Base-by-base conservation (phyloP, 2,113 vertebrate genomes). In the Petrocephalus microphthalmus region DNA sequence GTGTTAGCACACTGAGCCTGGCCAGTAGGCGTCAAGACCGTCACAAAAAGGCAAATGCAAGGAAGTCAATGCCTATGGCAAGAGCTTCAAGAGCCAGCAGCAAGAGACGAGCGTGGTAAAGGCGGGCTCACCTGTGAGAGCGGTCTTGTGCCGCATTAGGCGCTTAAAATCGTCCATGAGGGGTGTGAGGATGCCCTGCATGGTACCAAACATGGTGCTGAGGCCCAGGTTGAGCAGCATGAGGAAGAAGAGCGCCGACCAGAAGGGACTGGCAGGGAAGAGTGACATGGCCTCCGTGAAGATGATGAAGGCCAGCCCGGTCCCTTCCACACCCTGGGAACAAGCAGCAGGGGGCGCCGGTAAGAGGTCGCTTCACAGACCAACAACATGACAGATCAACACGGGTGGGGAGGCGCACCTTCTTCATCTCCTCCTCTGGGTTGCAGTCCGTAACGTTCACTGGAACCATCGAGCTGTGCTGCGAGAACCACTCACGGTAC, bases 191-290 rank as follows among this genome's bases (percentile, higher is more conserved):
- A 97, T 95, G 25, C 96, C 96, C 53, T 97, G 96, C 94, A 96
- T 94, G 7, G 94, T 95, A 0, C 95, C 96, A 1, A 97, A 93
- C 93, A 94, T 95, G 78, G 95, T 94, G 91, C 94, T 95, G 89
- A 98, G 92, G 3, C 95, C 95, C 90, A 96, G 51, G 85, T 93
- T 95, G 89, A 97, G 94, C 89, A 97, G 91, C 95, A 96, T 94
- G 86, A 97, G 94, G 90, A 97, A 97, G 92, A 96, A 97, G 42
- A 97, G 89, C 0, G 94, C 87, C 0, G 96, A 96, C 96, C 97
- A 97, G 91, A 96, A 96, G 0, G 95, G 92, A 49, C 96, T 96
- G 85, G 54, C 95, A 0, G 97, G 96, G 45, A 97, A 93, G 2
- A 94, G 92, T 0, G 95, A 94, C 92, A 96, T 95, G 42, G 95